phyloP scores from a whole-genome alignment of 2,113 vertebrate genomes.

The Onychostoma macrolepis region DNA sequence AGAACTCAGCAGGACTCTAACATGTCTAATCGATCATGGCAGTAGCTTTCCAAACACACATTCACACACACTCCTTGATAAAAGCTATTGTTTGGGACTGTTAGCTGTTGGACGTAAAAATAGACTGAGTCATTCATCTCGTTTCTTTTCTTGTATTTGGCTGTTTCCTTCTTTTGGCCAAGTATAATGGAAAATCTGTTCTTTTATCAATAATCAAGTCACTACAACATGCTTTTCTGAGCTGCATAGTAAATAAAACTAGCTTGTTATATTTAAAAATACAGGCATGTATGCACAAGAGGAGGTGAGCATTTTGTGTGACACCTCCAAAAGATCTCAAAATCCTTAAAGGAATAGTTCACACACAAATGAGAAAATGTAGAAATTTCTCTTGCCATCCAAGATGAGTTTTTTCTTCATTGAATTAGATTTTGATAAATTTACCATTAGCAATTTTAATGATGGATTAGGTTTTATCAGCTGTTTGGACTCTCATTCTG shows the following conservation, averaged over 20 bases:
- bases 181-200: conserved; percentile 23
- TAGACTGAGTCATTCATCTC: conserved; percentile 32
- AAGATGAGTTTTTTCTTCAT: background rate
- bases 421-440: background rate
- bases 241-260: conserved; percentile 35
- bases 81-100: conserved; percentile 30
- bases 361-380: background rate
- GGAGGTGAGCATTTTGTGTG: background rate
- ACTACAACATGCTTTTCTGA: conserved; percentile 25
- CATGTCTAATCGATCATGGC: conserved; percentile 47
- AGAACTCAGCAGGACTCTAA: conserved; percentile 45
- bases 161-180: conserved; percentile 37
- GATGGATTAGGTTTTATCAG: background rate
- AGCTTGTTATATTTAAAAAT: conserved; percentile 22
- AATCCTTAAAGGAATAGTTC: background rate
- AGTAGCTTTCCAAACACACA: conserved; percentile 36
- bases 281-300: conserved; percentile 25
- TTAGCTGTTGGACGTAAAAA: conserved; percentile 24
- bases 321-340: conserved; percentile 18
- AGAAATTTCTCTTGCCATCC: no score
- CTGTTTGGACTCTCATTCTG: background rate
- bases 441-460: background rate
- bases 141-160: conserved; percentile 28
- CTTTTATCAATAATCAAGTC: conserved; percentile 12
- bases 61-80: conserved; percentile 1